Conservation (phyloP, 2,888 invertebrate species). For the Eupithecia abbreviata region DNA sequence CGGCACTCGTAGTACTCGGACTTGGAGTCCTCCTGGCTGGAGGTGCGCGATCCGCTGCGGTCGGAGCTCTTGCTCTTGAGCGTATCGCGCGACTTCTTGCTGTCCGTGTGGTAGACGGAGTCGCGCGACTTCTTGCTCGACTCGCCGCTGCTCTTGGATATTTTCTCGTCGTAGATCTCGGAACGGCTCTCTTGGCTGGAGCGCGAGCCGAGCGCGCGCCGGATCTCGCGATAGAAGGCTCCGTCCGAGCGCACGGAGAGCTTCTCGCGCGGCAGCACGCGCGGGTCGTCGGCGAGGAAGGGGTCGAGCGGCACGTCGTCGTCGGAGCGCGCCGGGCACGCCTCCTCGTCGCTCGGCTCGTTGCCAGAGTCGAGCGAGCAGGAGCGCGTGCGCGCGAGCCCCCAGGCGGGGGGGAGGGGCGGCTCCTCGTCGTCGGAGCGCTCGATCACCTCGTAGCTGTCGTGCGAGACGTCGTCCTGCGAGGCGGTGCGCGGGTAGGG, state of each 20-base stretch:
- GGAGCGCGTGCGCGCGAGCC: slow-evolving; percentile 82
- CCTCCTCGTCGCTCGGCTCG: slow-evolving; percentile 87
- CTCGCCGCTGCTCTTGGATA: slow-evolving; percentile 86
- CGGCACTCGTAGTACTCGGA: slow-evolving; percentile 88
- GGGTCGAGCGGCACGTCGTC: slow-evolving; percentile 90
- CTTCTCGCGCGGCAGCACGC: slow-evolving; percentile 88
- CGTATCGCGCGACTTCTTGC: slow-evolving; percentile 86
- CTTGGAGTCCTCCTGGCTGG: slow-evolving; percentile 89
- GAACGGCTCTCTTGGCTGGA: slow-evolving; percentile 89
- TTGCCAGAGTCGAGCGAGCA: slow-evolving; percentile 91
- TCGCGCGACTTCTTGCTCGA: slow-evolving; percentile 86
- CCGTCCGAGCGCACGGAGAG: slow-evolving; percentile 89
- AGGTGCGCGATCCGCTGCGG: slow-evolving; percentile 85
- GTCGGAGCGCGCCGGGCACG: slow-evolving; percentile 85
- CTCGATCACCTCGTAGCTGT: slow-evolving; percentile 93
- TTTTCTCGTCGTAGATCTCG: slow-evolving; percentile 87
- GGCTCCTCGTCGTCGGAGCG: slow-evolving; percentile 87
- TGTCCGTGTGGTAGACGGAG: slow-evolving; percentile 86
- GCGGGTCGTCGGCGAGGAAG: slow-evolving; percentile 90
- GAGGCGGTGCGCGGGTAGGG: slow-evolving; percentile 87
- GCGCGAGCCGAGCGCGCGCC: slow-evolving; percentile 85
- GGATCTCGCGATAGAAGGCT: slow-evolving; percentile 88
- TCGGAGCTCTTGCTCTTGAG: slow-evolving; percentile 86
- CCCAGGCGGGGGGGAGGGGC: slow-evolving; percentile 48
- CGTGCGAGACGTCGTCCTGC: slow-evolving; percentile 94